Conservation (phyloP, 2,888 invertebrate genomes). For the Cepaea hortensis region DNA sequence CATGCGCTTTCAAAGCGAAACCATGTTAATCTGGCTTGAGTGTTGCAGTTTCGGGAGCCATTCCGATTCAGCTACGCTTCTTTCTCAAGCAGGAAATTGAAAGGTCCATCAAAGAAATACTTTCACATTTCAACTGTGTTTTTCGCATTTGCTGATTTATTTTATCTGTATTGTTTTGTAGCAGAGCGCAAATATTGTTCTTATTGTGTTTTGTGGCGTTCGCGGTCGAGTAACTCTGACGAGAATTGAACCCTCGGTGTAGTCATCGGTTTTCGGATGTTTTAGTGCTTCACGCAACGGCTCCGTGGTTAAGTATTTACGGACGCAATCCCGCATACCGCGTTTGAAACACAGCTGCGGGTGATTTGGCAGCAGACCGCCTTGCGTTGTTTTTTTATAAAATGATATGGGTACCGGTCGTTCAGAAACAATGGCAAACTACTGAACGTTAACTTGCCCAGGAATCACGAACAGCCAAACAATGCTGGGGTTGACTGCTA, state of each 20-base stretch:
- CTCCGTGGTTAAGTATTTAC: background rate
- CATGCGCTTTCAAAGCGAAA: conserved; percentile 10
- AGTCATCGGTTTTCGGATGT: background rate
- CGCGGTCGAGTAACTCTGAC: too few species aligned
- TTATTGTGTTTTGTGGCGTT: too few species aligned
- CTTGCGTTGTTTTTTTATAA: background rate
- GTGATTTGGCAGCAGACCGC: background rate
- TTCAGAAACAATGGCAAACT: too few species aligned
- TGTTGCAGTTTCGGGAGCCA: conserved; percentile 2
- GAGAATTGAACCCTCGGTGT: too few species aligned
- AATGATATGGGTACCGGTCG: too few species aligned
- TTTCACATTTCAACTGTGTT: background rate
- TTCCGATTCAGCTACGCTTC: background rate
- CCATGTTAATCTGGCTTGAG: background rate
- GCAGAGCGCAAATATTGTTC: too few species aligned
- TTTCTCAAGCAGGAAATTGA: background rate
- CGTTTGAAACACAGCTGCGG: too few species aligned
- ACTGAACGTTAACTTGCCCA: too few species aligned
- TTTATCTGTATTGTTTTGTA: background rate
- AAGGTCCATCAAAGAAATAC: background rate
- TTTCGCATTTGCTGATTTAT: background rate
- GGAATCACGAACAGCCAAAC: too few species aligned
- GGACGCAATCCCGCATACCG: background rate
- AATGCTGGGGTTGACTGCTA: too few species aligned
- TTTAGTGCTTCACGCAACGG: background rate